Base-by-base conservation (phyloP, 2,888 invertebrate genomes). In the Nephrotoma flavescens region DNA sequence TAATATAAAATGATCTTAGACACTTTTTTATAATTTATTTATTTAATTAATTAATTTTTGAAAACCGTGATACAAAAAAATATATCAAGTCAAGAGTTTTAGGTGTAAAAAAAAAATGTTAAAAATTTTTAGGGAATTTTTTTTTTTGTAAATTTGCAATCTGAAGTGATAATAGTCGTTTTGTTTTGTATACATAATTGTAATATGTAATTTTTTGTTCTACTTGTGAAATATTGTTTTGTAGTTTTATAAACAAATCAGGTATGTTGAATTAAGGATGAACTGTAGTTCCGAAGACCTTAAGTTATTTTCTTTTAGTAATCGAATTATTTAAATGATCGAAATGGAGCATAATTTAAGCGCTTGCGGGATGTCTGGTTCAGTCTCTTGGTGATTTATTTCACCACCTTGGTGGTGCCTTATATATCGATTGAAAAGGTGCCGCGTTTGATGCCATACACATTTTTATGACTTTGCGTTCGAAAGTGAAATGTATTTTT, bases 1-100 rank as follows among this genome's bases (percentile, higher is more conserved):
- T 94, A 91, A 92, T 88, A 41, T 19, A 57, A 57, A 71, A 71
- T 15, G n/a, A 71, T 57, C 52, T n/a, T 57, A 71, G 31, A 71
- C 71, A 71, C 31, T 71, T 71, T 9, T 71, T 31, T 71, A 15
- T 71, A 31, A 31, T 71, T 71, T 31, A 31, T 71, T 71, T 31
- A 71, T 71, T 71, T 31, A 47, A 71, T 31, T 71, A 31, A 71
- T 71, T 71, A 71, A 71, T 71, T 71, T 52, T 71, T 71, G 71
- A 71, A 71, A 71, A 71, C 31, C 71, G 71, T 71, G 71, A 71
- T 71, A 71, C 71, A 71, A 71, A 71, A 71, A 71, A 9, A 71
- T 71, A 31, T 71, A 71, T 71, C 19, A 71, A 31, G 31, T 71
- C 71, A 31, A 71, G 31, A 31, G 31, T 44, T 71, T 71, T 71